Percentiles rank a stretch among this genome's conserved stretches.
Conservation (phyloP, 2,797 vertebrate genomes). For the Melanotaenia parkinsoni region DNA sequence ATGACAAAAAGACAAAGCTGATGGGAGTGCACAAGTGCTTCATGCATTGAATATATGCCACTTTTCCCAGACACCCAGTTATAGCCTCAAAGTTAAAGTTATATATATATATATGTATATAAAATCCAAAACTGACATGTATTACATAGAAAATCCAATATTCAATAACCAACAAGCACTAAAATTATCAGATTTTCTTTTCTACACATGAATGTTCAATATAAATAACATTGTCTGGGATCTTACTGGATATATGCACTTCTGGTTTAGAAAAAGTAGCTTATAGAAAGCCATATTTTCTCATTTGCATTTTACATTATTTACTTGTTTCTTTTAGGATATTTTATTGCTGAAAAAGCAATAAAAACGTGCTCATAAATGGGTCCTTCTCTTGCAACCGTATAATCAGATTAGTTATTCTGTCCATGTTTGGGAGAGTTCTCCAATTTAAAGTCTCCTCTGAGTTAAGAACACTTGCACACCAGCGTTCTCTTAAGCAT, state of each 20-base stretch:
- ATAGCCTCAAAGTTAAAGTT: neutral
- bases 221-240: too few species aligned
- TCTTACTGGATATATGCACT: too few species aligned
- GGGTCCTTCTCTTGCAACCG: neutral
- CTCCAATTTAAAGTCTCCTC: conserved; percentile 24
- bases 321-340: neutral
- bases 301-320: neutral
- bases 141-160: too few species aligned
- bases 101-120: too few species aligned
- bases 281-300: too few species aligned
- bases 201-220: too few species aligned
- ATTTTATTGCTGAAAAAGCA: neutral
- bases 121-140: too few species aligned
- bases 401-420: conserved; percentile 12
- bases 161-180: too few species aligned
- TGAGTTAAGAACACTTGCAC: conserved; percentile 18
- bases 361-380: neutral
- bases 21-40: neutral
- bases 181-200: too few species aligned
- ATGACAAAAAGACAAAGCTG: conserved; percentile 9
- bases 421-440: neutral
- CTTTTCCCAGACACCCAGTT: neutral
- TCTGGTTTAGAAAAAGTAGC: too few species aligned
- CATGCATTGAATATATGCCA: neutral
- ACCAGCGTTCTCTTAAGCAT: conserved; percentile 34